phyloP scores from a whole-genome alignment of 1,140 invertebrate genomes.

The Melipona quadrifasciata region DNA sequence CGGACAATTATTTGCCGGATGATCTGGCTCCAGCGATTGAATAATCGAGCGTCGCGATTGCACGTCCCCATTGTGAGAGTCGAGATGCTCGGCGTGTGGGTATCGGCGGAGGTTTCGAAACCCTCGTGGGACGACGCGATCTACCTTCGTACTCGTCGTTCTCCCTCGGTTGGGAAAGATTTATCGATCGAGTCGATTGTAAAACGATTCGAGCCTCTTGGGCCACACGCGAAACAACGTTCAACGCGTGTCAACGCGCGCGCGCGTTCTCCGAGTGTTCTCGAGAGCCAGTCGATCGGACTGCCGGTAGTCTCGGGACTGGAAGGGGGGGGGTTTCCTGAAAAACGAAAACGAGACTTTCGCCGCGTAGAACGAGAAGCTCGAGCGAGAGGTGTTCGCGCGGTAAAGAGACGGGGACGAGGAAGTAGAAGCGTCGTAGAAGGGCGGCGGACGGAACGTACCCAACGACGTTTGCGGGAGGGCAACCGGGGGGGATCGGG shows the following conservation, averaged over 20 bases:
- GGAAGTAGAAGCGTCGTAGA: neutral
- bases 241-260: neutral
- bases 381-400: slow-evolving; percentile 13
- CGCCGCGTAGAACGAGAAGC: slow-evolving; percentile 71
- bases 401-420: slow-evolving; percentile 42
- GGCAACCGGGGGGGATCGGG: neutral
- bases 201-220: neutral
- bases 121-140: neutral
- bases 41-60: neutral
- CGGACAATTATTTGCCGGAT: neutral
- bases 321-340: slow-evolving; percentile 39
- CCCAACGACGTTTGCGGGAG: too few relatives aligned
- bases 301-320: too few relatives aligned
- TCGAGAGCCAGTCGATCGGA: too few relatives aligned
- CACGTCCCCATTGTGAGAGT: neutral
- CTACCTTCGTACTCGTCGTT: neutral
- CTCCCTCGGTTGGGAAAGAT: neutral
- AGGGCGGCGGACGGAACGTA: neutral
- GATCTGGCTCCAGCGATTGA: neutral
- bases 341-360: slow-evolving; percentile 73
- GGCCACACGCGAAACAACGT: too few relatives aligned
- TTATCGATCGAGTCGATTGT: neutral
- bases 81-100: neutral
- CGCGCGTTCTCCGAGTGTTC: neutral
- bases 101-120: slow-evolving; percentile 17